Conservation (phyloP, 2,888 invertebrate genomes). For the Gymnocheta viridis region DNA sequence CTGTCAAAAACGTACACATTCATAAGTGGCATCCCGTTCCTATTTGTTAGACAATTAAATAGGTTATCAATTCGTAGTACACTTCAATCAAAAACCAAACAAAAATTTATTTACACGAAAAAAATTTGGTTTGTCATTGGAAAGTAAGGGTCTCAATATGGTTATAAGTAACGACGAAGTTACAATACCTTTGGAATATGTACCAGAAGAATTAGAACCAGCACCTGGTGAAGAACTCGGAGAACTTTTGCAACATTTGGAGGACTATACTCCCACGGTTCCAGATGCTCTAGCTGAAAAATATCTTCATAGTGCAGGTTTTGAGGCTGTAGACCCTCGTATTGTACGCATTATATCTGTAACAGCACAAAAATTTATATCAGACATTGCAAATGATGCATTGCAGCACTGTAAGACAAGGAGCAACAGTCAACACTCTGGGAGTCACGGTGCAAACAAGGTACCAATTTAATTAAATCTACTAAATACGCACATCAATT, state of each 20-base stretch:
- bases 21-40: too few species aligned
- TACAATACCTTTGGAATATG: slow-evolving; percentile 1
- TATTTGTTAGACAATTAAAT: too few species aligned
- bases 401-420: slow-evolving; percentile 98
- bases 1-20: too few species aligned
- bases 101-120: too few species aligned
- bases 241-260: slow-evolving; percentile 94
- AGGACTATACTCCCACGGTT: slow-evolving; percentile 95
- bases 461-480: slow-evolving; percentile 71
- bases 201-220: slow-evolving; percentile 51
- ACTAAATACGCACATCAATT: neutral
- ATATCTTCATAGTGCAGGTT: slow-evolving; percentile 83
- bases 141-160: slow-evolving; percentile 45
- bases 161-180: slow-evolving; percentile 68
- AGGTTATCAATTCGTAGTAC: too few species aligned
- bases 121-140: too few species aligned
- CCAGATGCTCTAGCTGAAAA: slow-evolving; percentile 83
- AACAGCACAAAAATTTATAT: slow-evolving; percentile 98
- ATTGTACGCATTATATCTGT: slow-evolving; percentile 94
- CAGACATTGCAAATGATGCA: slow-evolving; percentile 98
- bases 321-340: slow-evolving; percentile 96
- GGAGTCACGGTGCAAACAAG: slow-evolving; percentile 84
- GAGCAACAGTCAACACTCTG: slow-evolving; percentile 86
- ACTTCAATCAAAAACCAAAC: too few species aligned
- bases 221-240: slow-evolving; percentile 88